Conservation (phyloP, 2,888 invertebrate genomes). For the Nemoura dubitans region DNA sequence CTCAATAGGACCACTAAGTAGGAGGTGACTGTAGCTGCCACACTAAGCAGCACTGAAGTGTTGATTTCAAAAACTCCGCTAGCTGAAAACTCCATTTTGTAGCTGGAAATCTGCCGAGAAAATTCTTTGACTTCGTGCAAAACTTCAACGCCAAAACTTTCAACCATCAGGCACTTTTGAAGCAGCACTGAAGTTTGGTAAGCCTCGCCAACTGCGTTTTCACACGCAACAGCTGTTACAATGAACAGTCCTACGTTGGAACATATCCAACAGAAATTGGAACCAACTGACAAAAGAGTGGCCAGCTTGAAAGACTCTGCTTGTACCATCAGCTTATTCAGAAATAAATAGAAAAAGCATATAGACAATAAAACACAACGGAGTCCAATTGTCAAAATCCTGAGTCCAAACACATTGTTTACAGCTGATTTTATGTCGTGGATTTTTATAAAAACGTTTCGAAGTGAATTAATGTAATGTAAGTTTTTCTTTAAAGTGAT, state of each 20-base stretch:
- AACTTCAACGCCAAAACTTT: background rate
- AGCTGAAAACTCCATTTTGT: background rate
- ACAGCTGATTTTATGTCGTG: too few relatives aligned
- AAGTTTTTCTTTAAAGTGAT: too few relatives aligned
- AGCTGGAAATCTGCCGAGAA: background rate
- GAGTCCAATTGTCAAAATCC: background rate
- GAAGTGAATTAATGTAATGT: too few relatives aligned
- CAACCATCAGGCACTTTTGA: background rate
- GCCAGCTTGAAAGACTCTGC: background rate
- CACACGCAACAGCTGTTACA: background rate
- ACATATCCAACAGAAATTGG: background rate
- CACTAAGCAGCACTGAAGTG: background rate
- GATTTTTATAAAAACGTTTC: too few relatives aligned
- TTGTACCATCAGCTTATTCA: background rate
- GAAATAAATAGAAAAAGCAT: background rate
- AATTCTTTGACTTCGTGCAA: background rate
- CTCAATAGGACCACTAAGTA: too few relatives aligned
- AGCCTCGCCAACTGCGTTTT: background rate
- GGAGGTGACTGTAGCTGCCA: background rate
- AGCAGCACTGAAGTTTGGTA: background rate
- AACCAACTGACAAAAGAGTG: background rate
- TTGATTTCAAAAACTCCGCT: background rate
- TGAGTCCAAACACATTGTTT: background rate
- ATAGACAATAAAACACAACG: background rate
- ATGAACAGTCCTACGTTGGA: background rate